A percentile compares a stretch with the other conserved stretches of the same genome.
phyloP scores from a whole-genome alignment of 1,140 invertebrate genomes.

The Tetranychus urticae region DNA sequence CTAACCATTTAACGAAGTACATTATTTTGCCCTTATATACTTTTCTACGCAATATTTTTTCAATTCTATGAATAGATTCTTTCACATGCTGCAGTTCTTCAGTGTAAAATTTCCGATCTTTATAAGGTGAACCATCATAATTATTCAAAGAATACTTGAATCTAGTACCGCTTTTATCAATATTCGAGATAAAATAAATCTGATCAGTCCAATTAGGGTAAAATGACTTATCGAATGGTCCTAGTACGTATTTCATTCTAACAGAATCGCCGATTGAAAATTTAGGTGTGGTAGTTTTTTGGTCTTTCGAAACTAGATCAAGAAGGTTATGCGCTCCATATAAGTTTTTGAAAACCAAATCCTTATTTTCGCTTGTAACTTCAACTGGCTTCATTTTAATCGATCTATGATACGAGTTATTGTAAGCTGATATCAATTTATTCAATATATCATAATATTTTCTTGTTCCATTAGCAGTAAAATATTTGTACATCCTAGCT shows the following conservation, averaged over 20 bases:
- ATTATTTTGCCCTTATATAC: neutral
- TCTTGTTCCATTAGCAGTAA: neutral
- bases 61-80: neutral
- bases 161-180: neutral
- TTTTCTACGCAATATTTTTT: neutral
- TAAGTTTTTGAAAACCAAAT: neutral
- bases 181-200: neutral
- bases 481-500: neutral
- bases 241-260: neutral
- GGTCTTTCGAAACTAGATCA: neutral
- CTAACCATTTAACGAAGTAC: neutral
- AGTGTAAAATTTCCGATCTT: neutral
- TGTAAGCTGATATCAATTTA: neutral
- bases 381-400: neutral
- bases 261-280: neutral
- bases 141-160: neutral
- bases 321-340: neutral
- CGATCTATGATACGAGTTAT: neutral
- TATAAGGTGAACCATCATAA: neutral
- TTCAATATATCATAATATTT: neutral
- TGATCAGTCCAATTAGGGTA: neutral
- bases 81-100: no score
- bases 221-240: no score
- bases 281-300: neutral
- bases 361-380: no score